Percentiles rank a stretch among this genome's conserved stretches.
Conservation (phyloP, 2,888 invertebrate genomes). For the Brassicogethes aeneus region DNA sequence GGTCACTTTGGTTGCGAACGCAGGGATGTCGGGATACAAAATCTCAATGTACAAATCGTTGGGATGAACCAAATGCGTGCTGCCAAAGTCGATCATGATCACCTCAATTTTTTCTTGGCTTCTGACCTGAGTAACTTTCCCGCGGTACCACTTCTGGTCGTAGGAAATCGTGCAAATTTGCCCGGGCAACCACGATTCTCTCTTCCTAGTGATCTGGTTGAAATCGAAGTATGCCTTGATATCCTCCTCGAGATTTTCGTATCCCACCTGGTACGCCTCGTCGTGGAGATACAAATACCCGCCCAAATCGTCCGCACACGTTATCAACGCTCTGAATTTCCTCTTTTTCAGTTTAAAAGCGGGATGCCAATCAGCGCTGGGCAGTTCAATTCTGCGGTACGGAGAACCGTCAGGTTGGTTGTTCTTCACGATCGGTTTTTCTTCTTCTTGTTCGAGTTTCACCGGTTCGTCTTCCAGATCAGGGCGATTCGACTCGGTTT, state of each 20-base stretch:
- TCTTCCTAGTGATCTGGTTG: constrained; percentile 30
- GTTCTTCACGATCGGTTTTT: neutral
- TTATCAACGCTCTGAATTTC: constrained; percentile 52
- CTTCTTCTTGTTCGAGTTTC: neutral
- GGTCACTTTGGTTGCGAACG: constrained; percentile 53
- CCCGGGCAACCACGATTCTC: constrained; percentile 46
- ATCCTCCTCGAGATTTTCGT: constrained; percentile 26
- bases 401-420: constrained; percentile 38
- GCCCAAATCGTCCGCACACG: constrained; percentile 49
- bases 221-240: constrained; percentile 24
- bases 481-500: neutral
- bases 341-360: constrained; percentile 43
- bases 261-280: constrained; percentile 18
- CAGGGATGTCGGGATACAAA: constrained; percentile 55
- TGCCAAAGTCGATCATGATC: constrained; percentile 77
- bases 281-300: constrained; percentile 42
- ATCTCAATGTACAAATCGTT: constrained; percentile 53
- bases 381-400: constrained; percentile 30
- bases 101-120: constrained; percentile 41
- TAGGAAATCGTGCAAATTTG: constrained; percentile 63
- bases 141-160: constrained; percentile 65
- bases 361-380: constrained; percentile 51
- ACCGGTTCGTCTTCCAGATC: neutral
- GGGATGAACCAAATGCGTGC: constrained; percentile 54
- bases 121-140: constrained; percentile 43